phyloP scores from a whole-genome alignment of 1,140 invertebrate genomes.

The Pinna nobilis region DNA sequence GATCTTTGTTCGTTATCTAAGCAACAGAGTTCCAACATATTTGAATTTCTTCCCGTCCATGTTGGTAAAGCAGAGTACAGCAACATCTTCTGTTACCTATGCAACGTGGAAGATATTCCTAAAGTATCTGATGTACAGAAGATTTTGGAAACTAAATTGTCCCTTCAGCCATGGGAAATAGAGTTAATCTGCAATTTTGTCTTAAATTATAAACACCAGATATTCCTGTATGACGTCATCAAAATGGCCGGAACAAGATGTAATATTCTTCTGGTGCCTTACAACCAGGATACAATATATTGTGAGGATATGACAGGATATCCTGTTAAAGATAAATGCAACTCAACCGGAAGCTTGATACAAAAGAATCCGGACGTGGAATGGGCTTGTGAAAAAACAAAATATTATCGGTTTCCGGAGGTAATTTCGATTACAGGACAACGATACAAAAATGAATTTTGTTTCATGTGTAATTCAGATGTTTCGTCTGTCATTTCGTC shows the following conservation, averaged over 20 bases:
- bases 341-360: not conserved
- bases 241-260: not conserved
- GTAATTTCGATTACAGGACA: not conserved
- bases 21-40: too few species aligned
- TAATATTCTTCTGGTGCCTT: not conserved
- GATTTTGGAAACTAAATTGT: not conserved
- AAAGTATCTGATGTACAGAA: not conserved
- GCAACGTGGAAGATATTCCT: not conserved
- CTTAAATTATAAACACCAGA: not conserved
- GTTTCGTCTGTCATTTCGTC: too few species aligned
- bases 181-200: not conserved
- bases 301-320: not conserved
- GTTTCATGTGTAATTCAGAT: not conserved
- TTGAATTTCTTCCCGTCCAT: not conserved
- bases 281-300: not conserved
- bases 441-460: conserved; percentile 3
- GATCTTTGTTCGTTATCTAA: not conserved
- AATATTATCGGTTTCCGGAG: conserved; percentile 5
- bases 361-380: not conserved
- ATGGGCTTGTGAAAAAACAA: not conserved
- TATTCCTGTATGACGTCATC: not conserved
- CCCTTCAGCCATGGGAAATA: too few species aligned
- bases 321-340: not conserved
- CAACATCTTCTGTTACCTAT: conserved; percentile 3
- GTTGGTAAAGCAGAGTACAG: not conserved